phyloP scores from a whole-genome alignment of 2,113 vertebrate genomes.

The Saccopteryx leptura region DNA sequence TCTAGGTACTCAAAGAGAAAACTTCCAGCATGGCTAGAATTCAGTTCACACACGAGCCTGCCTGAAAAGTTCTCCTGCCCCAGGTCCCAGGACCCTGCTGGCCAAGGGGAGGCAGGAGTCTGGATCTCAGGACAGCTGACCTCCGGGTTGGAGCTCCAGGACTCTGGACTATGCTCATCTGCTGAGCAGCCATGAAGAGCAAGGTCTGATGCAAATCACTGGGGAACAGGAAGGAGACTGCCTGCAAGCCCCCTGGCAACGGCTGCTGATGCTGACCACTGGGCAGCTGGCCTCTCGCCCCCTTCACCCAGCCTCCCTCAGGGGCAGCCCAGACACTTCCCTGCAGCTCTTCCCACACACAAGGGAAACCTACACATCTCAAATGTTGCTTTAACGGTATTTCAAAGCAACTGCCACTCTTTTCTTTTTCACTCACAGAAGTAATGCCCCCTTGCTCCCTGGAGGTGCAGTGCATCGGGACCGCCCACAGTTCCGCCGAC shows the following conservation, averaged over 20 bases:
- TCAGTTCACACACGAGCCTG: background rate
- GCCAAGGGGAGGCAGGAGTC: accelerated
- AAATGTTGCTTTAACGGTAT: background rate
- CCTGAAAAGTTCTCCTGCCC: background rate
- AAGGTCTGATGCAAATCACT: background rate
- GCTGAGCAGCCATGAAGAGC: background rate
- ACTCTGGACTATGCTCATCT: background rate
- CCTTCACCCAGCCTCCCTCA: background rate
- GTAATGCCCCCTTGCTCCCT: background rate
- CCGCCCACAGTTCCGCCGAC: background rate
- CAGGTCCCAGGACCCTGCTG: background rate
- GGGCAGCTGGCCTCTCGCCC: background rate
- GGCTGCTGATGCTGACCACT: background rate
- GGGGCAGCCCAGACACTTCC: background rate
- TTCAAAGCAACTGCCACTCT: background rate
- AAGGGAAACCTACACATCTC: background rate
- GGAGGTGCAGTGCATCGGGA: background rate
- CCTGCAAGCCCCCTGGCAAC: background rate
- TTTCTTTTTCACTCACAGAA: background rate
- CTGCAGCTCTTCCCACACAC: background rate
- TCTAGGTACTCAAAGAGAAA: background rate
- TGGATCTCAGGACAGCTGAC: background rate
- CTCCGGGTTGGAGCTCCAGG: background rate
- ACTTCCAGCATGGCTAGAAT: too few species aligned
- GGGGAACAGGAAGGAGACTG: background rate